Conservation (phyloP, 2,113 vertebrate genomes). For the Edolisoma coerulescens region DNA sequence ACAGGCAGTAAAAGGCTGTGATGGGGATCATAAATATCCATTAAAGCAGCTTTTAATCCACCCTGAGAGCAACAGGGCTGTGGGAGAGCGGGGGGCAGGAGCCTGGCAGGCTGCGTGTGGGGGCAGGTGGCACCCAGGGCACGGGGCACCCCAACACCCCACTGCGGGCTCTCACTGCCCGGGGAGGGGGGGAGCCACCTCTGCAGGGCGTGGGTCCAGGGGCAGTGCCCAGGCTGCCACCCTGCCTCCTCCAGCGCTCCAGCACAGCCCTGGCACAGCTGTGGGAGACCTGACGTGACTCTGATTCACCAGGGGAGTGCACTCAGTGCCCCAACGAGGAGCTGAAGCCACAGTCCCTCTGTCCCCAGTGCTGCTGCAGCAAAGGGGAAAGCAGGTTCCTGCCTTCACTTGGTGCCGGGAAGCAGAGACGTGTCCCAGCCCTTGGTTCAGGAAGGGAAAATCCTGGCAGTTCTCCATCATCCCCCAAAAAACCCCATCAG, state of each 20-base stretch:
- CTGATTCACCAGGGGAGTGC: rapidly evolving
- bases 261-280: neutral
- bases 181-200: neutral
- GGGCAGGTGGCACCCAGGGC: neutral
- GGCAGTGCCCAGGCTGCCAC: neutral
- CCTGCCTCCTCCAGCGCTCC: neutral
- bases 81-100: neutral
- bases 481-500: too few relatives aligned
- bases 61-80: neutral
- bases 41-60: conserved; percentile 49
- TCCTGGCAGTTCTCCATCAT: neutral
- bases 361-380: neutral
- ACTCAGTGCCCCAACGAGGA: neutral
- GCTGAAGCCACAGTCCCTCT: neutral
- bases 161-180: rapidly evolving
- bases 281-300: rapidly evolving
- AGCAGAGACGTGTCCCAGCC: neutral
- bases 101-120: neutral
- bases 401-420: neutral
- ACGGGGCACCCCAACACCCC: too few relatives aligned
- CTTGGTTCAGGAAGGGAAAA: neutral
- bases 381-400: neutral
- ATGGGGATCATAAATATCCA: conserved; percentile 53
- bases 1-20: conserved; percentile 32
- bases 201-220: neutral